phyloP scores from a whole-genome alignment of 1,140 invertebrate species.

The Pogonus chalceus region DNA sequence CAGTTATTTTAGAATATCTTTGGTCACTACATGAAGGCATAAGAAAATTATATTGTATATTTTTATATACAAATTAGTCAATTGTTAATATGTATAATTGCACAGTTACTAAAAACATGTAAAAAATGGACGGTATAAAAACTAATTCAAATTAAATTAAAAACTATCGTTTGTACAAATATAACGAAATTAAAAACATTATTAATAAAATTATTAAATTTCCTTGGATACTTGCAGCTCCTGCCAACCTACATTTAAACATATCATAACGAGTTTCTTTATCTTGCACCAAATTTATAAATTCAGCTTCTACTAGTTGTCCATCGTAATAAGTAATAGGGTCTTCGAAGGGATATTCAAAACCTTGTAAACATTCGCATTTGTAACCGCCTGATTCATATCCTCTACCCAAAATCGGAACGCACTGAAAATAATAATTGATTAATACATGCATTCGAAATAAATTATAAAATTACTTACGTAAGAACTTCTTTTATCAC shows the following conservation, averaged over 20 bases:
- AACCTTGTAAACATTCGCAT: slow-evolving; percentile 95
- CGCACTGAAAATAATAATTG: slow-evolving; percentile 60
- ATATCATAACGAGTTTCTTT: slow-evolving; percentile 74
- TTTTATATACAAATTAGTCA: too few species aligned
- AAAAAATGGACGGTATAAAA: slow-evolving; percentile 1
- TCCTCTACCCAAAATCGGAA: slow-evolving; percentile 82
- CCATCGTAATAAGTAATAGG: slow-evolving; percentile 92
- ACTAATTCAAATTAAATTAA: neutral
- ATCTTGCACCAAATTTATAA: slow-evolving; percentile 71
- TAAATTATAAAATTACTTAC: slow-evolving; percentile 67
- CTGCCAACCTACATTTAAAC: slow-evolving; percentile 85
- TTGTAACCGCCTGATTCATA: slow-evolving; percentile 94
- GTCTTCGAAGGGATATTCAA: slow-evolving; percentile 94
- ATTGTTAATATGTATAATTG: too few species aligned
- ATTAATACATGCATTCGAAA: too few species aligned
- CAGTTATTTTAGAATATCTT: too few species aligned
- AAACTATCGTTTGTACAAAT: neutral
- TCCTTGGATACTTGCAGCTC: slow-evolving; percentile 51
- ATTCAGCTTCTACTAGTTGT: slow-evolving; percentile 91
- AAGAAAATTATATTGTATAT: too few species aligned
- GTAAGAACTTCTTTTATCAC: slow-evolving; percentile 82
- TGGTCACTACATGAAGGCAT: too few species aligned
- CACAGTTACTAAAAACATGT: too few species aligned
- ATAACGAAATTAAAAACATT: neutral
- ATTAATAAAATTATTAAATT: neutral